Base-by-base conservation (phyloP, 2,888 invertebrate genomes). In the Plebejus argus region DNA sequence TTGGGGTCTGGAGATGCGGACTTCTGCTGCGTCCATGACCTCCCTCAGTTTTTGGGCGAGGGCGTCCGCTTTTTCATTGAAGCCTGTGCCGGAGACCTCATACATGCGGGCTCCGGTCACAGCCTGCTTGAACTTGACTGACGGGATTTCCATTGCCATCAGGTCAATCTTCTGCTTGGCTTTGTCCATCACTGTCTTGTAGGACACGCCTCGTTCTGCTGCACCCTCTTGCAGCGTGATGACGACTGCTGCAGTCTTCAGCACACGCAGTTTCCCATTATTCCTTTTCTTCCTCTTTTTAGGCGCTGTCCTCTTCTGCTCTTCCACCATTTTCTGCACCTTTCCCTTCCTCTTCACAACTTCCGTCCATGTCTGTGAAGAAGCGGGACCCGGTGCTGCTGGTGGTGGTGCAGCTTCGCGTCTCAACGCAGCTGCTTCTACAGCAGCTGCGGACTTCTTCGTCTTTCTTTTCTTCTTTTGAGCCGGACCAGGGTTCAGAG, bases 21-120 rank as follows among this genome's bases (percentile, higher is more conserved):
- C 79, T 3, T 70, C 61, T 3, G 75, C 78, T 0, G 23, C 76
- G 0, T 28, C 70, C 3, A 81, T 49, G 0, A 70, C 33, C 20
- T 78, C 78, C 1, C 58, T 66, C 12, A 81, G 56, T 58, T 78
- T 79, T 0, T 7, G 1, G 0, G 79, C 81, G 0, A 81, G 78
- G 1, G 72, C 58, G 56, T 80, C 81, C 0, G 81, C 81, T 33
- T 79, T 78, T 3, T 70, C 77, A 0, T 58, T 61, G 15, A 74
- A 78, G 0, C 74, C 10, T 0, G 58, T 76, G 0, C 81, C 80
- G n/a, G n/a, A n/a, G n/a, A n/a, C n/a, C n/a, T n/a, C n/a, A n/a
- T n/a, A n/a, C n/a, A n/a, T n/a, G n/a, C 80, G 76, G 8, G 80
- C 80, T 10, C 81, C 81, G 0, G 80, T 80, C 1, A 70, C 77